These are phyloP conservation scores for Magallana angulata DNA, from an alignment of 1,140 invertebrate species.

Conservation along the genomic window DNA sequence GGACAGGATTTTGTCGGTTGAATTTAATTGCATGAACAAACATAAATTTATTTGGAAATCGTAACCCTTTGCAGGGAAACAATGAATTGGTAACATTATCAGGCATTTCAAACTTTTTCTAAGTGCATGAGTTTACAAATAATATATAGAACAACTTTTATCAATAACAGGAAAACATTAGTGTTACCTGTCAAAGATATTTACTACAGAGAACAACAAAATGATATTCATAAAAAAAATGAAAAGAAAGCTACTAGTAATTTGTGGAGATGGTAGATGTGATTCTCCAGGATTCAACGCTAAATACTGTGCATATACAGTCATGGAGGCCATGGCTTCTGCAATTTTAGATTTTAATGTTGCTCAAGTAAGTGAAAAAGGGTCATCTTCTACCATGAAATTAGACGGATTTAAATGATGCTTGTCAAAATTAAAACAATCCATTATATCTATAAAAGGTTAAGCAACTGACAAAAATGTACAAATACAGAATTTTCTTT, in stretches of 20 bases:
- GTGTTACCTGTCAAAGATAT: no score
- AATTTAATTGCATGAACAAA: neutral
- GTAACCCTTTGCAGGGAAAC: neutral
- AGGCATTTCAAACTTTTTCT: no score
- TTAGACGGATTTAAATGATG: neutral
- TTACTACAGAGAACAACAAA: no score
- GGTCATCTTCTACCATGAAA: neutral
- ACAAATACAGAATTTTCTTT: slow-evolving; percentile 38
- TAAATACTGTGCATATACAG: neutral
- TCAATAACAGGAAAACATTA: no score
- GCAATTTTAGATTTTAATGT: neutral
- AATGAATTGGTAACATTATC: neutral
- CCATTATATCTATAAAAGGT: neutral
- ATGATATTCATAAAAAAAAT: neutral
- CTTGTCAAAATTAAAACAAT: neutral
- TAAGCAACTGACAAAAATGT: slow-evolving; percentile 48
- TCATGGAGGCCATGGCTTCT: neutral
- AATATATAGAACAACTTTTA: no score
- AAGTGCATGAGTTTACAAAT: neutral
- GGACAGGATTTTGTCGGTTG: neutral
- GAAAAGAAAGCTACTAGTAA: neutral
- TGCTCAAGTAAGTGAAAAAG: neutral
- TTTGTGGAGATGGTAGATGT: neutral
- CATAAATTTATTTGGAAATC: neutral
- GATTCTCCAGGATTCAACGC: no score